Base-by-base conservation (phyloP, 1,140 invertebrate species). In the Zaprionus ornatus region DNA sequence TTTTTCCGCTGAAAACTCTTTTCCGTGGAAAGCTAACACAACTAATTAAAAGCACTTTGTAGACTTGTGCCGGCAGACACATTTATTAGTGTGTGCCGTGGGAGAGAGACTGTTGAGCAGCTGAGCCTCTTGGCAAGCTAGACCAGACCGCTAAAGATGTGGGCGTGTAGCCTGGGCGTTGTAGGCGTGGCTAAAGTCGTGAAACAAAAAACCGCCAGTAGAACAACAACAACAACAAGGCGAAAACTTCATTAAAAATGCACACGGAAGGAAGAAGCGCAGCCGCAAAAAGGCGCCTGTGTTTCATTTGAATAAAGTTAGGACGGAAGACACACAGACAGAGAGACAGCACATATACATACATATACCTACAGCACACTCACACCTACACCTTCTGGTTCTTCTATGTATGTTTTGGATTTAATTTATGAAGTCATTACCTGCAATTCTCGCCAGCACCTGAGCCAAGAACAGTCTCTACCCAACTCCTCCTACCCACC, bases 31-130 rank as follows among this genome's bases (percentile, higher is more conserved):
- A 77, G 81, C 77, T 71, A 84, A 80, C 81, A 84, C 81, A 80
- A 84, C 82, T 84, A 84, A 84, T 84, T 84, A 84, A 84, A 84
- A 84, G 77, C 82, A 80, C 81, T 84, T 84, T 80, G 81, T 74
- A 64, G 77, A 77, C 74, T 68, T 77, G 60, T 72, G 60, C 66
- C 40, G 60, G 60, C 77, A 80, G 68, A 80, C 80, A 67, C 74
- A 78, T 83, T 71, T 83, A 74, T 84, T 84, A 84, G 70, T 70
- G 25, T 23, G 45, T 10, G 19, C 25, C 9, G 29, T 32, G 9
- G 29, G 9, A 32, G 29, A 10, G 42, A 65, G 54, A 76, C 73
- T 32, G 29, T 32, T 32, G 29, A 32, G 56, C 81, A 82, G 80
- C 76, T 83, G 72, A 83, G 80, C 77, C 81, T 83, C 77, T 83